phyloP scores from a whole-genome alignment of 2,797 vertebrate species.

The Chrosomus eos region DNA sequence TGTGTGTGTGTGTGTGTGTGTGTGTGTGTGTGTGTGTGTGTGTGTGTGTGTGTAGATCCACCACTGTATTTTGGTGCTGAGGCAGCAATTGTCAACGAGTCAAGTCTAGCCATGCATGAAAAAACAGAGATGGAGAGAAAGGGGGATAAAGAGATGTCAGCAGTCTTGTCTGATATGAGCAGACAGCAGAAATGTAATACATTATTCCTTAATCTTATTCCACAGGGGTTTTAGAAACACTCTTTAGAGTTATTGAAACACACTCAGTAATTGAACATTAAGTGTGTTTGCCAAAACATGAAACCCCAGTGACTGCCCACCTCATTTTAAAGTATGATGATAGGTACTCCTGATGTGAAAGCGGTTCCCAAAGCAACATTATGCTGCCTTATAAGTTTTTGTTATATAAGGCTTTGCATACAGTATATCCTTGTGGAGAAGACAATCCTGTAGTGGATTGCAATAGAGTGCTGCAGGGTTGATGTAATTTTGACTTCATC shows the following conservation, averaged over 20 bases:
- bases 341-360: neutral
- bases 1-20: neutral
- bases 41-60: neutral
- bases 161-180: conserved; percentile 37
- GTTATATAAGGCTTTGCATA: neutral
- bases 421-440: neutral
- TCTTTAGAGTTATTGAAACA: conserved; percentile 4
- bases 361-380: neutral
- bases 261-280: neutral
- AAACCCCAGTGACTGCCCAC: conserved; percentile 1
- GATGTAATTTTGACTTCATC: neutral
- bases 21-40: conserved; percentile 13
- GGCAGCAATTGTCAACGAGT: conserved; percentile 39
- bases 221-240: neutral
- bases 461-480: neutral
- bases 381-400: neutral
- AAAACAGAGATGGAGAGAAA: conserved; percentile 34
- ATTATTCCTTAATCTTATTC: conserved; percentile 10
- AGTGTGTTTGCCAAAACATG: neutral
- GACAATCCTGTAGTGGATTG: neutral
- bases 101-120: conserved; percentile 49
- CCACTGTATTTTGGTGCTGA: conserved; percentile 36
- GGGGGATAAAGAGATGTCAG: conserved; percentile 41
- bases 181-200: conserved; percentile 34
- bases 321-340: neutral